A percentile compares a stretch with the other conserved stretches of the same genome.
Conservation (phyloP, 2,888 invertebrate genomes). For the Pollenia amentaria region DNA sequence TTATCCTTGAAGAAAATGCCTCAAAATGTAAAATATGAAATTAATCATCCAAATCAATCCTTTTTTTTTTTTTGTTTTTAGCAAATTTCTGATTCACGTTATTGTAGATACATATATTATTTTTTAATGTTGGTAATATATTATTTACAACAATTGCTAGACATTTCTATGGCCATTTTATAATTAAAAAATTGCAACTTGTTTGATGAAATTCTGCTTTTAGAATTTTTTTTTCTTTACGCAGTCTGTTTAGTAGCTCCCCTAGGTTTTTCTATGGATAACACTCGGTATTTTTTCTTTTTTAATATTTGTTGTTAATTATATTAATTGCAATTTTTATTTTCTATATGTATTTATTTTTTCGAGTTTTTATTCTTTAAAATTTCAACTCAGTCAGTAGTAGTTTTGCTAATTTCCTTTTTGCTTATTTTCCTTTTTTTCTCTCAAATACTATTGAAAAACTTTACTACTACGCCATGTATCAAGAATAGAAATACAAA, state of each 20-base stretch:
- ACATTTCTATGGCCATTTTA: constrained; percentile 65
- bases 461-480: constrained; percentile 68
- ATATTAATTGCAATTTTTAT: constrained; percentile 35
- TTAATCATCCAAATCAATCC: constrained; percentile 52
- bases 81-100: constrained; percentile 10
- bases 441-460: constrained; percentile 64
- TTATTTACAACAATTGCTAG: constrained; percentile 55
- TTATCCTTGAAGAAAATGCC: constrained; percentile 57
- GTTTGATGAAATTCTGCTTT: constrained; percentile 56
- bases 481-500: constrained; percentile 59
- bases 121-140: constrained; percentile 17
- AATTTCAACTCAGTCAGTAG: constrained; percentile 17
- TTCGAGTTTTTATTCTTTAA: constrained; percentile 33
- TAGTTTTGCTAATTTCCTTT: constrained; percentile 44
- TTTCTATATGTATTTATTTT: constrained; percentile 13
- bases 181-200: constrained; percentile 44
- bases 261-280: constrained; percentile 26
- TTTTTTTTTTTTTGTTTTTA: constrained; percentile 14
- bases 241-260: constrained; percentile 5
- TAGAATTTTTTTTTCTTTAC: constrained; percentile 33
- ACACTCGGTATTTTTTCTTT: constrained; percentile 25
- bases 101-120: constrained; percentile 10
- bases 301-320: constrained; percentile 1
- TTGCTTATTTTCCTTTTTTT: constrained; percentile 44
- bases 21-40: constrained; percentile 32